Evolutionary conservation across 2,797 vertebrate genomes (phyloP), one percentile per base, ranked within the genome.

Genomic region (Steatocranus sp.): DNA sequence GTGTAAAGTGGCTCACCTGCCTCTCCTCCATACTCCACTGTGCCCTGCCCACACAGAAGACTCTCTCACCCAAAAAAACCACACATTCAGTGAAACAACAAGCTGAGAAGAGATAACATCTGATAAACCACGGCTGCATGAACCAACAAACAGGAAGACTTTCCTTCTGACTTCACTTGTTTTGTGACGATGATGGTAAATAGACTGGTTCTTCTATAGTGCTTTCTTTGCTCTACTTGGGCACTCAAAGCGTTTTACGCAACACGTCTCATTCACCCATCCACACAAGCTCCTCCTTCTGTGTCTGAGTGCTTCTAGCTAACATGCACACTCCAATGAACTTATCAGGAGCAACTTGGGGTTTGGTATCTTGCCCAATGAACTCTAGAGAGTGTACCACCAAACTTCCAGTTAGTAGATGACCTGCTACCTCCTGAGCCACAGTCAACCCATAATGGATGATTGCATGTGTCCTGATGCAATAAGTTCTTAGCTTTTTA

Each of bases 41-140:
- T 63, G 34, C 18, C 58, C 4, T 2, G 54, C 27, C 54, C 54
- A 4, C n/a, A 38, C 61, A 38, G 11, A 14, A n/a, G 32, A 61
- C 18, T n/a, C 32, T 27, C 7, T 7, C 30, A 3, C 17, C 46
- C 36, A 4, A 1, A 34, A 36, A 66, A 61, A 12, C 61, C 61
- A 38, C 58, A 63, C 58, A 63, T 20, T 36, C 17, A 11, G 18
- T 3, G 11, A 41, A 3, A 38, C 34, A 20, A 15, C n/a, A 38
- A 38, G n/a, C 5, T 9, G n/a, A 23, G n/a, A 9, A 66, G 32
- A 23, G 61, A 20, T 66, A 38, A 66, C 7, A 38, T 8, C 34
- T 66, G 61, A 20, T 14, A 41, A 4, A 58, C 54, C 3, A 0
- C 5, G 6, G 2, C 27, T 58, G 54, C 54, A 58, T 0, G 17